Percentiles rank a stretch among this genome's conserved stretches.
phyloP scores from a whole-genome alignment of 2,797 vertebrate genomes.

The Gallirallus australis region DNA sequence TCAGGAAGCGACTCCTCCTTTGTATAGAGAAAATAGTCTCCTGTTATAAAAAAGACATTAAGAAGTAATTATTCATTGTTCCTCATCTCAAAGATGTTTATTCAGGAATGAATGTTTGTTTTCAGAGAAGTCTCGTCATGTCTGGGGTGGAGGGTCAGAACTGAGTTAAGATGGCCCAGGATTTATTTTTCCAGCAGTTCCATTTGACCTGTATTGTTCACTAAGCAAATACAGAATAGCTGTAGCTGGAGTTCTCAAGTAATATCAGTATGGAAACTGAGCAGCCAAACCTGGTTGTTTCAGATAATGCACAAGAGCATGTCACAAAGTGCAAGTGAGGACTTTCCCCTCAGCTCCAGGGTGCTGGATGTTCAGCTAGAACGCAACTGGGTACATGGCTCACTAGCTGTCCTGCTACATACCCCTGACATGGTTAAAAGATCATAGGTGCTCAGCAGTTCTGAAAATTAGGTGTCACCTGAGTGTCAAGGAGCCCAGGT shows the following conservation, averaged over 20 bases:
- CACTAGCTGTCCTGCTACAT: background rate
- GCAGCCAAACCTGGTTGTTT: background rate
- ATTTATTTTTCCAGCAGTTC: conserved; percentile 54
- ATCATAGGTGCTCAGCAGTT: background rate
- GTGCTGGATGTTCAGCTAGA: background rate
- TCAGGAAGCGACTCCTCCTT: conserved; percentile 71
- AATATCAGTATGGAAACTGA: background rate
- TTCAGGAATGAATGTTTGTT: conserved; percentile 66
- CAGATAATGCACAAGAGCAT: background rate
- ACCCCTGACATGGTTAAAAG: background rate
- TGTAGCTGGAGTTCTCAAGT: background rate
- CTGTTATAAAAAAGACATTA: conserved; percentile 46
- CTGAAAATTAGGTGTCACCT: background rate
- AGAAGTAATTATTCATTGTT: conserved; percentile 74
- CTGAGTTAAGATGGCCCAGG: background rate
- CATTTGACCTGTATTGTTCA: conserved; percentile 53
- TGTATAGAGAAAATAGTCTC: conserved; percentile 46
- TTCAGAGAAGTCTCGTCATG: conserved; percentile 25
- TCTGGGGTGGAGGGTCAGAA: conserved; percentile 30
- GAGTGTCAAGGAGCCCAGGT: background rate
- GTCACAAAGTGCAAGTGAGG: background rate
- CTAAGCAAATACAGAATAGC: background rate
- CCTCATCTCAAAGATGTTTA: conserved; percentile 62
- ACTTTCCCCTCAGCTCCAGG: background rate
- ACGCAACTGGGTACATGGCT: fast-evolving